These are phyloP conservation scores for Pemphigus obesinymphae DNA, from an alignment of 1,140 invertebrate genomes.

Conservation along the genomic window DNA sequence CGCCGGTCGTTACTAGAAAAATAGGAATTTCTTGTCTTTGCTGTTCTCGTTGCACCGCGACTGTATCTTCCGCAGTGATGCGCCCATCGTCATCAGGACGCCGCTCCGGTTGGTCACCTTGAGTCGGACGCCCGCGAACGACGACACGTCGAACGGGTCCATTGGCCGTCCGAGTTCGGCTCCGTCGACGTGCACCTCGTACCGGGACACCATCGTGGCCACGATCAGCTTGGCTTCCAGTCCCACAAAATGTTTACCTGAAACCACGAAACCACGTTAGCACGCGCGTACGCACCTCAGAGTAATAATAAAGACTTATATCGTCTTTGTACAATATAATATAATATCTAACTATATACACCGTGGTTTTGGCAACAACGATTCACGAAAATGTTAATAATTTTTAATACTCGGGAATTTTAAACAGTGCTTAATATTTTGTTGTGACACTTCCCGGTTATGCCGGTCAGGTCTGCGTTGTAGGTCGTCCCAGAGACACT, in stretches of 20 bases:
- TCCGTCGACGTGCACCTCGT: neutral
- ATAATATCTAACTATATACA: no score
- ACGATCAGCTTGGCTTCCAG: constrained; percentile 4
- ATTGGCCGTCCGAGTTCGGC: neutral
- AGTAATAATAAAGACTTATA: no score
- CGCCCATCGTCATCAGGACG: neutral
- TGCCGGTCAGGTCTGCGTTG: no score
- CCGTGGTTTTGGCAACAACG: no score
- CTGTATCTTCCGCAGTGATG: neutral
- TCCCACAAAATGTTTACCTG: constrained; percentile 24
- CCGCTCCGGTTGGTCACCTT: neutral
- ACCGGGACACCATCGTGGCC: neutral
- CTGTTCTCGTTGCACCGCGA: neutral
- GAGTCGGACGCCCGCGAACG: neutral
- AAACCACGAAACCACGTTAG: neutral
- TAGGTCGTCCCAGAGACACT: no score
- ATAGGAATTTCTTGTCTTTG: neutral
- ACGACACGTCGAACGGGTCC: neutral
- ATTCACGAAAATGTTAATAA: no score
- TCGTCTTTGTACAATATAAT: no score
- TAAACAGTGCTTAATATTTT: no score
- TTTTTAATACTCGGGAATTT: no score
- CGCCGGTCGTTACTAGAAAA: neutral
- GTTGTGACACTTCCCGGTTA: no score
- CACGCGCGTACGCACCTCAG: no score